Base-by-base conservation (phyloP, 37 sponge, comb jelly and placozoan species). In the Ephydatia muelleri region DNA sequence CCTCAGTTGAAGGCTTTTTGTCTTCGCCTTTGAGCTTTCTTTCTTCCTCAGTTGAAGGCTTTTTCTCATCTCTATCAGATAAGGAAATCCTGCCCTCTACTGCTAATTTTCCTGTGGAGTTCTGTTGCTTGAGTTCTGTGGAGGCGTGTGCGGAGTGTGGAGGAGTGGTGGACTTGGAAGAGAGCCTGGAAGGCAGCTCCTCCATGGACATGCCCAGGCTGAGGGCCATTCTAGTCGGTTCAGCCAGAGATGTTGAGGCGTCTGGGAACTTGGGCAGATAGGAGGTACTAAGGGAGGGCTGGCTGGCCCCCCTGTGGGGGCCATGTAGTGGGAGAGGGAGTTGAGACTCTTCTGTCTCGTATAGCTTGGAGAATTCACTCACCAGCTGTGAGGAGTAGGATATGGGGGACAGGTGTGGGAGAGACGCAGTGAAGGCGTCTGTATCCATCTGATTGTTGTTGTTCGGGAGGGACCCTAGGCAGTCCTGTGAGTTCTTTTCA, bases 371-470 rank as follows among this genome's bases (percentile, higher is more conserved):
- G 37, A 37, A 32, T 22, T 31, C 25, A 2, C 35, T 26, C 19
- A 68, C 31, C 26, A 80, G 12, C 65, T 83, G 83, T 27, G 83
- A 83, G 74, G 81, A 72, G 38, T 74, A 80, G 2, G 80, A 57
- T 40, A 86, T 35, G 0, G 87, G 87, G 19, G 87, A 80, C 8
- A 86, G 64, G 28, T 72, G n/a, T 0, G 81, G 87, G 25, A 80
- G 73, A 39, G 81, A 31, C 32, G 67, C 71, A 5, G 31, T 74
- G 29, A 80, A 80, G 66, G 68, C 29, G 0, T 80, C 87, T 5
- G 43, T n/a, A 5, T 6, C 16, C 12, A 57, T 14, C 57, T 57
- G 57, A 11, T 21, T 57, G 16, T 4, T 14, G 16, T 21, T 21
- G 16, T 1, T 4, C 8, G 47, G 0, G 16, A 13, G 57, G 57